Evolutionary conservation across 1,140 invertebrate genomes (phyloP), one percentile per base, ranked within the genome.

Genomic region (Polypedilum pembai): DNA sequence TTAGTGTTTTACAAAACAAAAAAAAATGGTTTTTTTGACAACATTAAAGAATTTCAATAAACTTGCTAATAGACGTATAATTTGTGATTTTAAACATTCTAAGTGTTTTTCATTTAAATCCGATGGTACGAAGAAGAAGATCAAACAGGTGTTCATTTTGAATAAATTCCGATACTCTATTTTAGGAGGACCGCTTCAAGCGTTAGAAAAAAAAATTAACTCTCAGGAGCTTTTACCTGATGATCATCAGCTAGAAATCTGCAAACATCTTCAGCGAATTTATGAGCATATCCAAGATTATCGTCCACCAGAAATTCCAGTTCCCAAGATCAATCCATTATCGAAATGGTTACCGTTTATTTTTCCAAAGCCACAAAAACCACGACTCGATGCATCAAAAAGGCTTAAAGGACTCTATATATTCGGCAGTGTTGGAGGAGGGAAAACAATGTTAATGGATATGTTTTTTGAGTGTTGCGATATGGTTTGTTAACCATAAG

Each of bases 401-500:
- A 80, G 74, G 15, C 91, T 91, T 0, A 88, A 89, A 82, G 93
- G 93, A 7, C 81, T 95, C 8, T 95, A 95, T 79, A 87, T 95
- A 72, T 90, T 91, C 83, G 93, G 93, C 72, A 89, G 92, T 80
- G 92, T 95, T 78, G 94, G 95, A 72, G 93, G 94, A 79, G 95
- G 95, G 75, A 98, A 99, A 87, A 99, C 98, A 10, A 99, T 99
- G 91, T 84, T 99, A 24, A 99, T 99, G 98, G 97, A 99, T 84
- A 82, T 99, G 77, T 98, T 99, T 84, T 96, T 92, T 85, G 87
- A 95, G 79, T 89, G 88, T 78, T 90, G 89, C 81, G 81, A 85
- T 79, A 65, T 74, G 40, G 86, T 91, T 86, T 82, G 78, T 73
- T 17, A 15, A 40, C 15, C 7, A 15, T 4, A 4, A n/a, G 45